Evolutionary conservation across 2,888 invertebrate species (phyloP).

Genomic region (Hydropsyche betteni): DNA sequence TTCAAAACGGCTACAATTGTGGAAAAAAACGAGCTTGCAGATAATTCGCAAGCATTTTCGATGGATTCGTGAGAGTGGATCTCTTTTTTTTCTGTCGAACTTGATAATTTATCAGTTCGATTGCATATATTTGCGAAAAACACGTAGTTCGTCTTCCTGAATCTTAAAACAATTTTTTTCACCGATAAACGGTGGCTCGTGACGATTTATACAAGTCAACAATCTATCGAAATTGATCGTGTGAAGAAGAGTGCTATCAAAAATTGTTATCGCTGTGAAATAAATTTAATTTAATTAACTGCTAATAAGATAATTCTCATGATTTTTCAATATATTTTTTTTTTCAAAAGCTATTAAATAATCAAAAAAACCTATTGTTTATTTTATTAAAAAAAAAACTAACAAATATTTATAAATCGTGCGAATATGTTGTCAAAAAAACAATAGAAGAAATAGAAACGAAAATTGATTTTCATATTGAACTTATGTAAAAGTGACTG

Average conservation of each 20-base stretch:
- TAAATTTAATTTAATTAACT: too few relatives aligned
- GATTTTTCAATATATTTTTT: too few relatives aligned
- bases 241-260: not conserved
- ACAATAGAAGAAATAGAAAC: too few relatives aligned
- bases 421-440: too few relatives aligned
- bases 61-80: not conserved
- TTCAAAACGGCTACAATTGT: not conserved
- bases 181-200: not conserved
- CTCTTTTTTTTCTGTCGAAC: not conserved
- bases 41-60: not conserved
- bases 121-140: not conserved
- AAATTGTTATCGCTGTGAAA: not conserved
- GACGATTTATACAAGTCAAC: not conserved
- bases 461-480: too few relatives aligned
- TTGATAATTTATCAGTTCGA: not conserved
- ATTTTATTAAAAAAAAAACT: too few relatives aligned
- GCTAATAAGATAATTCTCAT: too few relatives aligned
- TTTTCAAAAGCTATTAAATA: too few relatives aligned
- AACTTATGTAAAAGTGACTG: not conserved
- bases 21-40: not conserved
- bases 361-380: too few relatives aligned
- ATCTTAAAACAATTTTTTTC: not conserved
- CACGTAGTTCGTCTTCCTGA: not conserved
- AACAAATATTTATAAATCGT: too few relatives aligned
- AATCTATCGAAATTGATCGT: not conserved